phyloP scores from a whole-genome alignment of 2,888 invertebrate genomes.

The Xestobium rufovillosum region DNA sequence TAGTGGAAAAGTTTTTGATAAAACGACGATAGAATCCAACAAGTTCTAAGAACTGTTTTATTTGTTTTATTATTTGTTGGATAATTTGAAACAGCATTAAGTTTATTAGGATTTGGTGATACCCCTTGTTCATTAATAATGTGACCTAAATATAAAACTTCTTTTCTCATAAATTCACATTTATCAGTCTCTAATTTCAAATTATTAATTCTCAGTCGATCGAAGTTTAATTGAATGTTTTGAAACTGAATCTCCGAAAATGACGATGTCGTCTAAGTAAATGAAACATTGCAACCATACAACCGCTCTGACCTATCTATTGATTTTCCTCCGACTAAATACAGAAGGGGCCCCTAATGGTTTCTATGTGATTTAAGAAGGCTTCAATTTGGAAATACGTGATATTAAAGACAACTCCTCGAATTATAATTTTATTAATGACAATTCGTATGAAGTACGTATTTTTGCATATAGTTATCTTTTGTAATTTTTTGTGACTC shows the following conservation, averaged over 20 bases:
- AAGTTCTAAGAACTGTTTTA: constrained; percentile 32
- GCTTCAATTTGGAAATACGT: no score
- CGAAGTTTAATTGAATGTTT: constrained; percentile 29
- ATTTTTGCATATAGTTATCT: no score
- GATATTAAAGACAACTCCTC: no score
- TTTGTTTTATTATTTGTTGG: constrained; percentile 29
- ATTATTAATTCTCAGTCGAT: constrained; percentile 22
- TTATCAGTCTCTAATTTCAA: constrained; percentile 32
- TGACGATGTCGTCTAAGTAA: constrained; percentile 29
- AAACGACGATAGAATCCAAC: constrained; percentile 32
- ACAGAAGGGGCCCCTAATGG: no score
- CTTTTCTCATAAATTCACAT: constrained; percentile 32
- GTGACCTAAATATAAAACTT: constrained; percentile 38
- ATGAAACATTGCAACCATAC: constrained; percentile 19
- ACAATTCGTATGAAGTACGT: no score
- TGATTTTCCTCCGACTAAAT: no score
- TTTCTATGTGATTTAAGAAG: no score
- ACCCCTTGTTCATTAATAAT: constrained; percentile 33
- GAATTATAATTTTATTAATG: no score
- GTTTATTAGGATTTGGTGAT: constrained; percentile 34
- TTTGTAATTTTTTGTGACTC: no score
- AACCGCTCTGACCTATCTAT: no score
- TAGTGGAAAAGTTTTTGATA: constrained; percentile 24
- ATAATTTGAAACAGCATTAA: constrained; percentile 25
- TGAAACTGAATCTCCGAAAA: constrained; percentile 24